phyloP scores from a whole-genome alignment of 2,797 vertebrate genomes.

The Sebastes elongatus region DNA sequence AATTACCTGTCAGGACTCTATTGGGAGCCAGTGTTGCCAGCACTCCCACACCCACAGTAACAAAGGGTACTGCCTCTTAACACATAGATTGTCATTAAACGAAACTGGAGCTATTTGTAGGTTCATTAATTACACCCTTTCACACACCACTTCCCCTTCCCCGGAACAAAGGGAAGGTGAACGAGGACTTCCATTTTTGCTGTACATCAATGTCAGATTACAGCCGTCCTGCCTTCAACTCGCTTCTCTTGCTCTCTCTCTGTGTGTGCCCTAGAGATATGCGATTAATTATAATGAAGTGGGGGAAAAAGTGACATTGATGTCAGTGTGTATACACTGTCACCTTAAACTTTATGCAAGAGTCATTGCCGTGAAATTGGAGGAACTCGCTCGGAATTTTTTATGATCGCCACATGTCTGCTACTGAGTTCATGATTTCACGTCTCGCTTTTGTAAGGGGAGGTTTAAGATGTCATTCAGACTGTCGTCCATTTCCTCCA shows the following conservation, averaged over 20 bases:
- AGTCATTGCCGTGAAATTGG: slow-evolving; percentile 69
- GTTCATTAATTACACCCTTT: slow-evolving; percentile 82
- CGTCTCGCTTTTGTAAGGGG: background rate
- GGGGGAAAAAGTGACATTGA: slow-evolving; percentile 55
- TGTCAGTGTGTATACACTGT: slow-evolving; percentile 60
- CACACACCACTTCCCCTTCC: slow-evolving; percentile 75
- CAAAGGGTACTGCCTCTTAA: slow-evolving; percentile 77
- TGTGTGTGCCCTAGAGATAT: slow-evolving; percentile 63
- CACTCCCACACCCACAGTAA: slow-evolving; percentile 65
- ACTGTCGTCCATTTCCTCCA: slow-evolving; percentile 41
- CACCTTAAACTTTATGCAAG: slow-evolving; percentile 70
- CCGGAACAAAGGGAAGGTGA: slow-evolving; percentile 77
- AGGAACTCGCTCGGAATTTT: slow-evolving; percentile 36
- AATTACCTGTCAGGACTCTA: slow-evolving; percentile 76
- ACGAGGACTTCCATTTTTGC: slow-evolving; percentile 76
- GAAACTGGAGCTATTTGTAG: slow-evolving; percentile 79
- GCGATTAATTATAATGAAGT: slow-evolving; percentile 75
- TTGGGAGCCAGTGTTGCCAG: slow-evolving; percentile 67
- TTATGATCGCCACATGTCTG: slow-evolving; percentile 45
- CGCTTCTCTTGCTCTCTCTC: slow-evolving; percentile 42
- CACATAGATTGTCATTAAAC: slow-evolving; percentile 80
- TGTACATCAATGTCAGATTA: slow-evolving; percentile 79
- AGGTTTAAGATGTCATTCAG: slow-evolving; percentile 24
- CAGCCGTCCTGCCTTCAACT: slow-evolving; percentile 47
- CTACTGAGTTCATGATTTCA: slow-evolving; percentile 18